A percentile compares a stretch with the other conserved stretches of the same genome.
phyloP scores from a whole-genome alignment of 2,797 vertebrate genomes.

The Distichodus sexfasciatus region DNA sequence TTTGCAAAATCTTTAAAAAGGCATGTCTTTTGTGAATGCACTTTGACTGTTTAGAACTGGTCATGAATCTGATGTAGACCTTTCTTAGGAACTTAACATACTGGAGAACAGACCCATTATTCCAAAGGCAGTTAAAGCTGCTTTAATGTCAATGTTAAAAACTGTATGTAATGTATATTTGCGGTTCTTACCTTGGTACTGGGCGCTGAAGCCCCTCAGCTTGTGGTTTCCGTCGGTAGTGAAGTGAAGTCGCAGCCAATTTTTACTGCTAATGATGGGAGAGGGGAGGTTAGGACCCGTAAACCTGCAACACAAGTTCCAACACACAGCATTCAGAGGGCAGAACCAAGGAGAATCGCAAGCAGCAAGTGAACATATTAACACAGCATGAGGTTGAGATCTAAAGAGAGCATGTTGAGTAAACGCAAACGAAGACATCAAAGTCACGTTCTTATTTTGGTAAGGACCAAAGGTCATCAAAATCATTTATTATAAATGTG shows the following conservation, averaged over 20 bases:
- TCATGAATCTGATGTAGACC: too few species aligned
- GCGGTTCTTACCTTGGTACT: conserved; percentile 88
- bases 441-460: too few species aligned
- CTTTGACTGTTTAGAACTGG: too few species aligned
- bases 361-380: not conserved
- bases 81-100: too few species aligned
- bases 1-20: too few species aligned
- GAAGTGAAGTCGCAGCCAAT: conserved; percentile 98
- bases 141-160: too few species aligned
- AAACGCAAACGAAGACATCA: too few species aligned
- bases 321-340: not conserved
- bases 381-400: not conserved
- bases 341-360: not conserved
- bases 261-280: conserved; percentile 97
- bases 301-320: conserved; percentile 79
- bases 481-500: too few species aligned
- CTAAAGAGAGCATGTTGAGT: not conserved
- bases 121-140: too few species aligned
- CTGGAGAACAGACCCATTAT: too few species aligned
- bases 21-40: too few species aligned
- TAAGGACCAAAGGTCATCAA: too few species aligned
- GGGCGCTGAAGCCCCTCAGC: conserved; percentile 93
- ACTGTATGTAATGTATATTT: not conserved
- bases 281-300: conserved; percentile 93
- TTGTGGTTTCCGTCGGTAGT: conserved; percentile 95